A percentile compares a stretch with the other conserved stretches of the same genome.
These are phyloP conservation scores for Xylophagus ater DNA, from an alignment of 2,888 invertebrate genomes.

Conservation along the genomic window DNA sequence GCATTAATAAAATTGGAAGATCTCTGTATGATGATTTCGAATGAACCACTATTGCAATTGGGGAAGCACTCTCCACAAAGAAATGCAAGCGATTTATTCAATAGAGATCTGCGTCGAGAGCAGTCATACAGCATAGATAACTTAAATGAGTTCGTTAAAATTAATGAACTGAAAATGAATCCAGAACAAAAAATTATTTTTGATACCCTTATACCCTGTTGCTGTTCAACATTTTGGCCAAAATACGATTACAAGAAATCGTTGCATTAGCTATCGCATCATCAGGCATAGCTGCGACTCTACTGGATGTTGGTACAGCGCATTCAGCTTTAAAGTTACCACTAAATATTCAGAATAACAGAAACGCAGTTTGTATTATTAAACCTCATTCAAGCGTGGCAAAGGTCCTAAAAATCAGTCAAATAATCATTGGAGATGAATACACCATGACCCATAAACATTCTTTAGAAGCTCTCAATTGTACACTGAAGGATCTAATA, in stretches of 20 bases:
- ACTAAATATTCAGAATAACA: conserved; percentile 9
- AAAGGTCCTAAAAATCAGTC: conserved; percentile 11
- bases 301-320: conserved; percentile 23
- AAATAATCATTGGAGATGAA: no score
- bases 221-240: conserved; percentile 8
- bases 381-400: conserved; percentile 17
- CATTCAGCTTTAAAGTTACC: conserved; percentile 11
- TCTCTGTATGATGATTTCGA: conserved; percentile 21
- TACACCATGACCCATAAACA: no score
- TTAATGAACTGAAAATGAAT: conserved; percentile 16
- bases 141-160: conserved; percentile 12
- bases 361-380: conserved; percentile 20
- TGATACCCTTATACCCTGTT: conserved; percentile 13
- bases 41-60: conserved; percentile 18
- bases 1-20: conserved; percentile 24
- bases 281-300: conserved; percentile 16
- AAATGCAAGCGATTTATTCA: conserved; percentile 18
- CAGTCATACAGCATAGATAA: conserved; percentile 17
- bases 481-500: conserved; percentile 21
- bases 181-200: conserved; percentile 17
- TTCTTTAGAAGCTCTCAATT: conserved; percentile 21
- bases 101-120: conserved; percentile 22
- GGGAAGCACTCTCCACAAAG: conserved; percentile 23
- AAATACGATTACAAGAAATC: conserved; percentile 5
- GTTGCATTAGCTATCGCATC: conserved; percentile 11